Percentiles rank a stretch among this genome's conserved stretches.
Evolutionary conservation across 2,888 invertebrate species (phyloP).

Genomic region (Scaptomyza parva): DNA sequence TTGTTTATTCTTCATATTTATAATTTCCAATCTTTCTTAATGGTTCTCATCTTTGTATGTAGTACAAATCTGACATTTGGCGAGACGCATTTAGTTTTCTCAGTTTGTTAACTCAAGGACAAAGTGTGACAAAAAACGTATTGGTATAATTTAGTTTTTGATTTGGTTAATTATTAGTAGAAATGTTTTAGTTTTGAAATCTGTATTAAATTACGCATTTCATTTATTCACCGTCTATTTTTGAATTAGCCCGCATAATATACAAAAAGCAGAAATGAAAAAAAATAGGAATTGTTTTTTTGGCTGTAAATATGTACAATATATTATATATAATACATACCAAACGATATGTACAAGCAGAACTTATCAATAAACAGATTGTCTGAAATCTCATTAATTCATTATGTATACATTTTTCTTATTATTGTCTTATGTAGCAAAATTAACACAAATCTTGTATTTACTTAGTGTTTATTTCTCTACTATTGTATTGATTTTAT

Average conservation of each 20-base stretch:
- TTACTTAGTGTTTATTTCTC: too few relatives aligned
- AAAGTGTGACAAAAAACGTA: slow-evolving; percentile 29
- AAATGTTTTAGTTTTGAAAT: slow-evolving; percentile 42
- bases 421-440: too few relatives aligned
- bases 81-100: slow-evolving; percentile 27
- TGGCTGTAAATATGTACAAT: slow-evolving; percentile 72
- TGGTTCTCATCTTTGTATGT: slow-evolving; percentile 14
- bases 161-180: slow-evolving; percentile 17
- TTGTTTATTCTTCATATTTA: slow-evolving; percentile 17
- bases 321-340: slow-evolving; percentile 11
- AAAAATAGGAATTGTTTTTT: neutral
- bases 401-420: too few relatives aligned
- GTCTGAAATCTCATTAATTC: slow-evolving; percentile 50
- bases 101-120: slow-evolving; percentile 15
- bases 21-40: slow-evolving; percentile 22
- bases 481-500: too few relatives aligned
- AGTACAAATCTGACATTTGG: slow-evolving; percentile 29
- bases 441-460: too few relatives aligned
- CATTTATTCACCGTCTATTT: slow-evolving; percentile 29
- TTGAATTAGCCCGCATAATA: slow-evolving; percentile 31
- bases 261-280: slow-evolving; percentile 10
- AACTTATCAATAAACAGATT: slow-evolving; percentile 34
- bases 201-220: slow-evolving; percentile 57
- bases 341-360: slow-evolving; percentile 20
- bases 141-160: slow-evolving; percentile 43